Evolutionary conservation across 2,888 invertebrate species (phyloP).

Genomic region (Artemia sp.): DNA sequence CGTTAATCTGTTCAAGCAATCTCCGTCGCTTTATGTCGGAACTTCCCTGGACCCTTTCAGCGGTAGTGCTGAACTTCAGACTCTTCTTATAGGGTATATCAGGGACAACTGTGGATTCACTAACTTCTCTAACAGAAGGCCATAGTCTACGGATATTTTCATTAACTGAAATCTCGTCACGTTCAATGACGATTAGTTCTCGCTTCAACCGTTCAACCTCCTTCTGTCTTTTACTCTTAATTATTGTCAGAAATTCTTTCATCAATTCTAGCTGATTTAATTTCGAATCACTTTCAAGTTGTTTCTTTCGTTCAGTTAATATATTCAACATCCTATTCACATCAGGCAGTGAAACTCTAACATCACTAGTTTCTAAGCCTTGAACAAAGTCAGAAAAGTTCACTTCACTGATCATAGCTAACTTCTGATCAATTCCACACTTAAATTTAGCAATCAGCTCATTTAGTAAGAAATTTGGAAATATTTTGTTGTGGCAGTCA

Average conservation of each 20-base stretch:
- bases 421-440: constrained; percentile 25
- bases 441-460: constrained; percentile 55
- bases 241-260: constrained; percentile 61
- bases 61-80: constrained; percentile 16
- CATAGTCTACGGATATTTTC: constrained; percentile 37
- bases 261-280: constrained; percentile 62
- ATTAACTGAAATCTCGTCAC: constrained; percentile 53
- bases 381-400: constrained; percentile 38
- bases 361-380: constrained; percentile 49
- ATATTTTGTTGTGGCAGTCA: constrained; percentile 51
- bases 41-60: constrained; percentile 39
- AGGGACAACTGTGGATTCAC: not conserved
- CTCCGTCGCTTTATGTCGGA: constrained; percentile 45
- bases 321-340: constrained; percentile 65
- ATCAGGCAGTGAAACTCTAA: constrained; percentile 54
- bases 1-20: constrained; percentile 71
- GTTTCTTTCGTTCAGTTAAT: constrained; percentile 55
- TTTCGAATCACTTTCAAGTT: constrained; percentile 60
- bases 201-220: constrained; percentile 45
- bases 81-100: not conserved
- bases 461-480: constrained; percentile 69
- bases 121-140: constrained; percentile 34
- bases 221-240: constrained; percentile 52
- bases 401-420: not conserved
- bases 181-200: constrained; percentile 56